A percentile compares a stretch with the other conserved stretches of the same genome.
These are phyloP conservation scores for Phodopus roborovskii DNA, from an alignment of 2,113 vertebrate genomes.

Conservation along the genomic window DNA sequence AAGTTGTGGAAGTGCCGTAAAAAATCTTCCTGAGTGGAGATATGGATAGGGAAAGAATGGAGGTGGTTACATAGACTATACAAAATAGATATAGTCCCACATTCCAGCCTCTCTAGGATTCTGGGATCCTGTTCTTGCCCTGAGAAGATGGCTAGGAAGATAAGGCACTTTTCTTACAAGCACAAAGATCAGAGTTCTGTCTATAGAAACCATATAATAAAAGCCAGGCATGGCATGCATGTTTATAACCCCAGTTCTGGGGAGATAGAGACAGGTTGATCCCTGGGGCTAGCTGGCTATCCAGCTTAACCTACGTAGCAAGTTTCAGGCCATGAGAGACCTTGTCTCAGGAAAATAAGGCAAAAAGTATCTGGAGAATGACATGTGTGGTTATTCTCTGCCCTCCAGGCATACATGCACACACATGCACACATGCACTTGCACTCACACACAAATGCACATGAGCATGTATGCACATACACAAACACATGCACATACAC, in stretches of 20 bases:
- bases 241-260: neutral
- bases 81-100: neutral
- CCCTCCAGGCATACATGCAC: neutral
- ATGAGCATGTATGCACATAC: neutral
- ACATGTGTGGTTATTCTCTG: neutral
- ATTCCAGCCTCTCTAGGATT: neutral
- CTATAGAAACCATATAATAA: neutral
- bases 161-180: neutral
- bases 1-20: no score
- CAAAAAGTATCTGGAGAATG: neutral
- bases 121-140: neutral
- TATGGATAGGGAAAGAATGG: neutral
- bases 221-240: neutral
- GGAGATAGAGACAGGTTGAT: no score
- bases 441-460: neutral
- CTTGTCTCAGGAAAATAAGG: neutral
- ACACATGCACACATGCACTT: neutral
- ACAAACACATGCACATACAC: neutral
- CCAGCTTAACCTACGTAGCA: neutral
- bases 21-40: no score
- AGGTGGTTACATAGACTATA: neutral
- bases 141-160: neutral
- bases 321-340: neutral
- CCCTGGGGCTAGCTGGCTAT: no score
- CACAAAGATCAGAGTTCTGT: neutral